Evolutionary conservation across 2,113 vertebrate species (phyloP).

Genomic region (Ciconia maguari): DNA sequence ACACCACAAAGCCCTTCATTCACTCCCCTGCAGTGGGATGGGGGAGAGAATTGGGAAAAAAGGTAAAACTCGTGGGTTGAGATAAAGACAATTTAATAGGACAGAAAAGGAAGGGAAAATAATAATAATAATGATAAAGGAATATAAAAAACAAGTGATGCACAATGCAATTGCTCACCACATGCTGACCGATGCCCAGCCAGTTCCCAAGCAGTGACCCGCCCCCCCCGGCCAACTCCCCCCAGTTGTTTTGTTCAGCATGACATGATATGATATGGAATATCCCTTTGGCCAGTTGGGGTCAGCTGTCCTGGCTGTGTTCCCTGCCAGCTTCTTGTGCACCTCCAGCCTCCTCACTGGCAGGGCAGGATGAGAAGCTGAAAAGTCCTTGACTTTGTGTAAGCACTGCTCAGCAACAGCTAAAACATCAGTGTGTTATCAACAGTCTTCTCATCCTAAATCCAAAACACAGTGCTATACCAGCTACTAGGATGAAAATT

Average conservation of each 20-base stretch:
- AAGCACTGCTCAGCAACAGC: background rate
- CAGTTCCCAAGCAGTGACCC: background rate
- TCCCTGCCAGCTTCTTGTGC: background rate
- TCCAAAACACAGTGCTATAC: background rate
- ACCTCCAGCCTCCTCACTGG: background rate
- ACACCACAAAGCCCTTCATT: background rate
- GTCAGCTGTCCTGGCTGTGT: background rate
- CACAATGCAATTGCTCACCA: no score
- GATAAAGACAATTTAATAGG: no score
- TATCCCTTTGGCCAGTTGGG: background rate
- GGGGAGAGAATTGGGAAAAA: background rate
- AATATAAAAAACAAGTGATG: background rate
- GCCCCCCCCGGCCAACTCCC: no score
- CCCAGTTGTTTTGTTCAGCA: background rate
- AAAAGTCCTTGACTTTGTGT: background rate
- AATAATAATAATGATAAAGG: no score
- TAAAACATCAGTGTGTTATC: background rate
- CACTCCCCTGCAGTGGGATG: background rate
- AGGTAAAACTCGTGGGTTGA: background rate
- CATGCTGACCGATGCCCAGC: background rate
- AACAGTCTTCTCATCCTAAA: background rate
- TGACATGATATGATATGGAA: background rate
- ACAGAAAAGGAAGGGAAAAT: no score
- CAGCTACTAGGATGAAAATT: background rate
- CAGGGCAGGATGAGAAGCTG: background rate